Percentiles rank a stretch among this genome's conserved stretches.
phyloP scores from a whole-genome alignment of 2,797 vertebrate species.

The Oryzias sinensis region DNA sequence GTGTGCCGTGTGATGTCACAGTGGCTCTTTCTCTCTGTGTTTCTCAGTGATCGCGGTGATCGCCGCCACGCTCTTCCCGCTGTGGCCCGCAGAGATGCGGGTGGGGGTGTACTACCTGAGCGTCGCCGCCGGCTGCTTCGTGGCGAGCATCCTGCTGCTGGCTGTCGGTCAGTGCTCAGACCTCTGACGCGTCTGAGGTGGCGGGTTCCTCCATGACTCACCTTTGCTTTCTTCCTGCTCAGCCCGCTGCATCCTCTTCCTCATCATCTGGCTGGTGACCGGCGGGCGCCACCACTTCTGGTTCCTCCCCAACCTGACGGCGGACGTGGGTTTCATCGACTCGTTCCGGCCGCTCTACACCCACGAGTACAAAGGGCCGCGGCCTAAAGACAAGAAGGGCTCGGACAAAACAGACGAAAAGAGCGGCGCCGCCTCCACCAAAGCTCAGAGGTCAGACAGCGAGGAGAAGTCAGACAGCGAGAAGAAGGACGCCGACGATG shows the following conservation, averaged over 20 bases:
- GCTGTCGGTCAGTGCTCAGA: slow-evolving; percentile 88
- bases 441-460: slow-evolving; percentile 88
- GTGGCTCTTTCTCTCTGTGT: neutral
- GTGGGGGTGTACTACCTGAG: slow-evolving; percentile 99
- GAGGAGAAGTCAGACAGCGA: slow-evolving; percentile 93
- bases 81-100: slow-evolving; percentile 99
- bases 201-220: neutral
- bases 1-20: neutral
- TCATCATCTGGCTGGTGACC: slow-evolving; percentile 97
- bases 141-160: slow-evolving; percentile 96
- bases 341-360: slow-evolving; percentile 98
- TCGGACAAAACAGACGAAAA: slow-evolving; percentile 72
- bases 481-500: slow-evolving; percentile 84
- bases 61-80: slow-evolving; percentile 94
- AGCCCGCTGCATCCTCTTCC: slow-evolving; percentile 98
- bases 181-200: neutral
- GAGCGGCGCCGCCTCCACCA: slow-evolving; percentile 64
- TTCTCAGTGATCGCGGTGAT: slow-evolving; percentile 93
- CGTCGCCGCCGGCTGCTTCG: slow-evolving; percentile 96
- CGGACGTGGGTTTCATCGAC: slow-evolving; percentile 98
- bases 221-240: slow-evolving; percentile 20
- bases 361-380: slow-evolving; percentile 97
- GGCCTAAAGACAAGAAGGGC: slow-evolving; percentile 85
- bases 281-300: slow-evolving; percentile 98
- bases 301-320: slow-evolving; percentile 98